phyloP scores from a whole-genome alignment of 1,140 invertebrate genomes.

The Rhizoglyphus robini region DNA sequence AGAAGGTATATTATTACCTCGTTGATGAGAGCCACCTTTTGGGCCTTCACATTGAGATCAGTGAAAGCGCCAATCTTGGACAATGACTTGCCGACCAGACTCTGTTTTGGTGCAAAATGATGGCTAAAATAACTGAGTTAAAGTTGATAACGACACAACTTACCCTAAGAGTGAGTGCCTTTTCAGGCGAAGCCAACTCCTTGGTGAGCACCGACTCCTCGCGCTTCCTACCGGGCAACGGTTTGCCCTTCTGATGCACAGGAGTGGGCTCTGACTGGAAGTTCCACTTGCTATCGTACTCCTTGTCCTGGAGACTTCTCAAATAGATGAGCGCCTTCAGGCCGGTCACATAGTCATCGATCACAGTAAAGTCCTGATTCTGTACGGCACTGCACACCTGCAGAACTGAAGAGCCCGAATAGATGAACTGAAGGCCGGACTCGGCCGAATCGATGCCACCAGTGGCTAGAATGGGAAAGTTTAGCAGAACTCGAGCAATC shows the following conservation, averaged over 20 bases:
- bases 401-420: conserved; percentile 73
- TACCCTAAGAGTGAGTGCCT: background rate
- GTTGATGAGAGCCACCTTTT: conserved; percentile 63
- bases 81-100: conserved; percentile 49
- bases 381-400: conserved; percentile 94
- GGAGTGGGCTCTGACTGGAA: conserved; percentile 80
- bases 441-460: conserved; percentile 93
- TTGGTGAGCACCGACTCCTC: conserved; percentile 47
- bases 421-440: conserved; percentile 75
- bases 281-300: conserved; percentile 53
- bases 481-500: conserved; percentile 64
- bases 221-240: conserved; percentile 44
- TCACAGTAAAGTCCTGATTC: conserved; percentile 92
- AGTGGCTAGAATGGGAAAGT: conserved; percentile 82
- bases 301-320: conserved; percentile 43
- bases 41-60: conserved; percentile 66
- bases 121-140: background rate
- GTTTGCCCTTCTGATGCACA: conserved; percentile 82
- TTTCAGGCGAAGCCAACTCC: background rate
- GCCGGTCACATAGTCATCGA: conserved; percentile 82
- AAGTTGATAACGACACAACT: background rate
- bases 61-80: conserved; percentile 65
- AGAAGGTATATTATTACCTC: background rate
- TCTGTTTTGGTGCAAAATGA: background rate
- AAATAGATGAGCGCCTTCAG: conserved; percentile 79